Percentiles rank a stretch among this genome's conserved stretches.
Conservation (phyloP, 64 coral and sea anemone species). For the Trachythela sp. region DNA sequence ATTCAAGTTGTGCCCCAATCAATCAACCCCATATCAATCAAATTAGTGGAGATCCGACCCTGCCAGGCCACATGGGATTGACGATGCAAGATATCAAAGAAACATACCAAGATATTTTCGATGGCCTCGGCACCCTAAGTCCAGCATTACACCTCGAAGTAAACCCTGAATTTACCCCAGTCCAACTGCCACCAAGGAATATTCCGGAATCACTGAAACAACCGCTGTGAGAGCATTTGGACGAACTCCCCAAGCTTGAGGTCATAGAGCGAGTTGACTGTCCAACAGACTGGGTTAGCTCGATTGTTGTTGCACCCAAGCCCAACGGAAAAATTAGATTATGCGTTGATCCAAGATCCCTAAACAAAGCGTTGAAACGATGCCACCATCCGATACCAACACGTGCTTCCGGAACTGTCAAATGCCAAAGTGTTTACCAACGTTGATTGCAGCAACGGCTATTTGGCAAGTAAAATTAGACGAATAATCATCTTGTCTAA, state of each 20-base stretch:
- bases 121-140: neutral
- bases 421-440: neutral
- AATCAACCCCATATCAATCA: neutral
- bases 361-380: neutral
- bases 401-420: neutral
- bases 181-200: neutral
- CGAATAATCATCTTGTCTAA: neutral
- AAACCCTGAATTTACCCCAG: neutral
- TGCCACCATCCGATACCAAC: neutral
- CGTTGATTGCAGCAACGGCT: neutral
- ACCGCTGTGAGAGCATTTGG: neutral
- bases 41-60: neutral
- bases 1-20: neutral
- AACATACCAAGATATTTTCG: neutral
- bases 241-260: neutral
- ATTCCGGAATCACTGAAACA: neutral
- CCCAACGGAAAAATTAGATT: neutral
- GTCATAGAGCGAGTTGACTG: neutral
- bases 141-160: neutral
- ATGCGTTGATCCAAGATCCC: neutral
- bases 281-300: neutral
- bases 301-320: neutral
- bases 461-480: neutral
- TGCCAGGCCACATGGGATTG: neutral
- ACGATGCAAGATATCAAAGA: neutral